Percentiles rank a stretch among this genome's conserved stretches.
phyloP scores from a whole-genome alignment of 2,113 vertebrate genomes.

The Marmota monax region DNA sequence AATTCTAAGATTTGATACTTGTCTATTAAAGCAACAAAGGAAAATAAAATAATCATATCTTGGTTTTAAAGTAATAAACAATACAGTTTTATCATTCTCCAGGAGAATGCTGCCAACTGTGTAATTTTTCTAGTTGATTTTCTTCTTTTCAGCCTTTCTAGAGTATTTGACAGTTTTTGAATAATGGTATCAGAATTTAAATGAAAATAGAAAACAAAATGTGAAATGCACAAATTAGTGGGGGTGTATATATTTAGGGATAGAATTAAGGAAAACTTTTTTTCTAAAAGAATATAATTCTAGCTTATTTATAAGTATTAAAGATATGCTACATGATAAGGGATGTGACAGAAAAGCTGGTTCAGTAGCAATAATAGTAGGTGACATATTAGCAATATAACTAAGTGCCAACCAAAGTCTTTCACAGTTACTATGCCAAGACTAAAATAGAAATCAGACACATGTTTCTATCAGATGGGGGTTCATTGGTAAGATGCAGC shows the following conservation, averaged over 20 bases:
- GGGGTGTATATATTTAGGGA: conserved; percentile 69
- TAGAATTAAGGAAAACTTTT: conserved; percentile 67
- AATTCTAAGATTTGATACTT: conserved; percentile 77
- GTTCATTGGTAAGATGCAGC: conserved; percentile 81
- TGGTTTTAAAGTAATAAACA: conserved; percentile 77
- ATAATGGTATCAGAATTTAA: conserved; percentile 69
- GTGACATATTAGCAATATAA: conserved; percentile 81
- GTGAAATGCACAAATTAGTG: conserved; percentile 76
- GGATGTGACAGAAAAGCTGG: conserved; percentile 73
- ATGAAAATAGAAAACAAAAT: conserved; percentile 79
- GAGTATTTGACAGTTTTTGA: conserved; percentile 82
- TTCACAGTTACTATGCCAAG: conserved; percentile 80
- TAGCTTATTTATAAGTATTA: conserved; percentile 61
- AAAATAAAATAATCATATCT: conserved; percentile 77
- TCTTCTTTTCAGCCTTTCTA: conserved; percentile 78
- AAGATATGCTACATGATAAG: conserved; percentile 49
- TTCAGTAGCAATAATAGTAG: conserved; percentile 75
- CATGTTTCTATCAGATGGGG: conserved; percentile 80
- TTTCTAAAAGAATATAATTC: conserved; percentile 74
- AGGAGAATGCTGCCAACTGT: conserved; percentile 64
- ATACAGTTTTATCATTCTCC: conserved; percentile 67
- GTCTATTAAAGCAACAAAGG: conserved; percentile 76
- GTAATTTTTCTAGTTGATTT: conserved; percentile 78
- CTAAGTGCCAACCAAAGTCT: conserved; percentile 80
- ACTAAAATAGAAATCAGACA: conserved; percentile 81